phyloP scores from a whole-genome alignment of 2,113 vertebrate genomes.

The Ophiodon elongatus region DNA sequence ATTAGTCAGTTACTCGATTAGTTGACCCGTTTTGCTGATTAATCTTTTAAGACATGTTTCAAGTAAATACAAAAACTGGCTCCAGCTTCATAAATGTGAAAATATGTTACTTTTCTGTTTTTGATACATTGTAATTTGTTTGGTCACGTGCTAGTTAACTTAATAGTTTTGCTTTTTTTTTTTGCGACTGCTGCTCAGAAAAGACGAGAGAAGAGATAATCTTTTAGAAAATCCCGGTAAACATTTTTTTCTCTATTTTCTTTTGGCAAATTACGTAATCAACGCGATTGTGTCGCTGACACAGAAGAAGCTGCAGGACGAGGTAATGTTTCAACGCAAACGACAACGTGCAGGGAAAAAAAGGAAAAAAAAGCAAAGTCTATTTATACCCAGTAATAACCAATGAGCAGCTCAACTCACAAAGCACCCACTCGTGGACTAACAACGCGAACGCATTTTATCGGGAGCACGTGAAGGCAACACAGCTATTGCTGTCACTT shows the following conservation, averaged over 20 bases:
- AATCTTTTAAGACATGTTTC: not conserved
- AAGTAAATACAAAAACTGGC: not conserved
- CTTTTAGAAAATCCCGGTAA: not conserved
- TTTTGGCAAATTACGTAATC: not conserved
- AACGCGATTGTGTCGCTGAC: not conserved
- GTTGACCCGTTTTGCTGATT: not conserved
- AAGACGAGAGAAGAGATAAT: not conserved
- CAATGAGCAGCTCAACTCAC: not conserved
- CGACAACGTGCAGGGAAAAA: not conserved
- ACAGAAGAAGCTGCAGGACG: not conserved
- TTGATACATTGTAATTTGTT: too few relatives aligned
- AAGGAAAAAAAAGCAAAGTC: not conserved
- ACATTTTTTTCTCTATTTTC: not conserved
- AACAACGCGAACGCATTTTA: not conserved
- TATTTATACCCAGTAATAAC: not conserved
- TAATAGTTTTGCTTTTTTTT: not conserved
- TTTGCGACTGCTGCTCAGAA: not conserved
- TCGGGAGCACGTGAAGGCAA: slow-evolving; percentile 38
- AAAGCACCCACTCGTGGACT: not conserved
- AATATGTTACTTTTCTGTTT: not conserved
- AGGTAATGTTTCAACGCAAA: not conserved
- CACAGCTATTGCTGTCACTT: slow-evolving; percentile 25
- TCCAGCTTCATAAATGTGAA: not conserved
- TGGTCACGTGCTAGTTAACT: not conserved
- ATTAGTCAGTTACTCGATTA: not conserved